Evolutionary conservation across 1,140 invertebrate species (phyloP).

Genomic region (Babylonia areolata): DNA sequence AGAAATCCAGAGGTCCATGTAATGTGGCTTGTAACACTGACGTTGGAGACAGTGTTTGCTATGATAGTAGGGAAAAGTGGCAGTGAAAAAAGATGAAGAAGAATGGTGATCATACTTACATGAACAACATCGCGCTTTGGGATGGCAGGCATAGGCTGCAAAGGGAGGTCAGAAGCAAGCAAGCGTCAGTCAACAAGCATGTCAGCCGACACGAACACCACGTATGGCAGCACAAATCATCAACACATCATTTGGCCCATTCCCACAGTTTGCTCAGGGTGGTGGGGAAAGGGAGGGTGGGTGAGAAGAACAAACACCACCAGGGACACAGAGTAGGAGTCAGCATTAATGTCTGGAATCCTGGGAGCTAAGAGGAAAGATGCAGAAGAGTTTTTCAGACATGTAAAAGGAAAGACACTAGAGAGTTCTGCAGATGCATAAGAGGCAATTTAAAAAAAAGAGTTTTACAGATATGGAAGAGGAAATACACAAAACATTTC

Average conservation of each 20-base stretch:
- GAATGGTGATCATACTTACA: constrained; percentile 43
- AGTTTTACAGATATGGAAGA: too few species aligned
- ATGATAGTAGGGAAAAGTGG: not conserved
- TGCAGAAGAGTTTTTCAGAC: too few species aligned
- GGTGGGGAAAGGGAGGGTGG: not conserved
- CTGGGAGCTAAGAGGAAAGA: too few species aligned
- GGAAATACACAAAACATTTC: too few species aligned
- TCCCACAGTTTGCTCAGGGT: not conserved
- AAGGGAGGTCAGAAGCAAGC: constrained; percentile 29
- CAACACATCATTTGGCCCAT: constrained; percentile 22
- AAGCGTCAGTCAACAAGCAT: constrained; percentile 32
- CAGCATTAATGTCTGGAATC: too few species aligned
- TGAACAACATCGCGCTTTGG: constrained; percentile 38
- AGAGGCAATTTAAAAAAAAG: too few species aligned
- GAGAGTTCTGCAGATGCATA: too few species aligned
- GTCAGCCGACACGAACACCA: constrained; percentile 28
- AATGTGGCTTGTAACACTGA: too few species aligned
- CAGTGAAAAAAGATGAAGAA: constrained; percentile 21
- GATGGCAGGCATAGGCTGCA: constrained; percentile 32
- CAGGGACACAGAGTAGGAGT: too few species aligned
- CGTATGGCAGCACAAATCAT: constrained; percentile 33
- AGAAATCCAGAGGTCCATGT: too few species aligned
- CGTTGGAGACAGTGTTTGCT: not conserved
- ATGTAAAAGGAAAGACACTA: too few species aligned
- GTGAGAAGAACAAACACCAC: not conserved